A percentile compares a stretch with the other conserved stretches of the same genome.
Conservation (phyloP, 2,888 invertebrate genomes). For the Adelphocoris suturalis region DNA sequence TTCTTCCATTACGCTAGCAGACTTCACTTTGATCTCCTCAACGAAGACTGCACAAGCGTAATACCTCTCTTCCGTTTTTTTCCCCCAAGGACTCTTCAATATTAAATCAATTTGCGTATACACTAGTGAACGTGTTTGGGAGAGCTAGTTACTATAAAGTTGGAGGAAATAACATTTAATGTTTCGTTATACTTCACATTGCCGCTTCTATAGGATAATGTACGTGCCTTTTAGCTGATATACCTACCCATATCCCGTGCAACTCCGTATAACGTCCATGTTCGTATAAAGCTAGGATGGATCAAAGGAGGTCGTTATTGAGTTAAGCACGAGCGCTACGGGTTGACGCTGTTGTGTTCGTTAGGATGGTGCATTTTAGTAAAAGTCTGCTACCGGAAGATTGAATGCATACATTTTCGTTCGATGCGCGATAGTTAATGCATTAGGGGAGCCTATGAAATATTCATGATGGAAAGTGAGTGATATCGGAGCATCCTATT, state of each 20-base stretch:
- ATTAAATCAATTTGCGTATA: no score
- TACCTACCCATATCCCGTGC: background rate
- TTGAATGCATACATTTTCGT: no score
- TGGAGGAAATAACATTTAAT: background rate
- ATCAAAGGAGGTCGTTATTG: background rate
- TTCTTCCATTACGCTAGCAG: background rate
- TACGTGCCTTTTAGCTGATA: slow-evolving; percentile 3
- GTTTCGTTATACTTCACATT: background rate
- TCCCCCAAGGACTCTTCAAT: background rate
- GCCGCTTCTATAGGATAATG: background rate
- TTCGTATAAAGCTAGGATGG: background rate
- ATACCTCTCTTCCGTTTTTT: background rate
- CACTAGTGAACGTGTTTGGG: background rate
- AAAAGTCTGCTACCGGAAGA: no score
- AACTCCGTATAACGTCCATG: no score
- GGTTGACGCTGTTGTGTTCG: no score
- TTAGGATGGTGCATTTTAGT: no score
- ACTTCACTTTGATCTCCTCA: background rate
- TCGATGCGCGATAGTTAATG: no score
- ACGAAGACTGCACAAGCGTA: background rate
- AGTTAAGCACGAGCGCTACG: background rate
- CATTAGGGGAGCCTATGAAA: no score
- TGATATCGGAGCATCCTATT: no score
- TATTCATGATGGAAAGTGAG: no score
- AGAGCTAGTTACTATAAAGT: background rate